These are phyloP conservation scores for Calcarius lapponicus DNA, from an alignment of 2,797 vertebrate species.

Conservation along the genomic window DNA sequence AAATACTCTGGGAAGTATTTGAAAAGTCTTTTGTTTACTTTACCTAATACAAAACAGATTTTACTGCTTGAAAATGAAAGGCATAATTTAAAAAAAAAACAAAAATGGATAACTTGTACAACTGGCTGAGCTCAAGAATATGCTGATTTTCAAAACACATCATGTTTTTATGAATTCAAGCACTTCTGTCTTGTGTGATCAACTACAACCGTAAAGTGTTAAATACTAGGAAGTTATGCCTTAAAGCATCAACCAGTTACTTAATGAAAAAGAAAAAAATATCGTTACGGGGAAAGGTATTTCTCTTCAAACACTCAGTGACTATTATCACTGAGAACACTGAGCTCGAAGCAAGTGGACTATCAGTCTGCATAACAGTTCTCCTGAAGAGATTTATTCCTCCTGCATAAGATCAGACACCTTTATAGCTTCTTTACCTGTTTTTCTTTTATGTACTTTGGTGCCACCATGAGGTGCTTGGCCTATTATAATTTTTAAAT, in stretches of 20 bases:
- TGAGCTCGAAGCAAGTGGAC: not conserved
- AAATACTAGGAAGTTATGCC: not conserved
- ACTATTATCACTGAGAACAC: not conserved
- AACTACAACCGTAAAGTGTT: not conserved
- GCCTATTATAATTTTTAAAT: not conserved
- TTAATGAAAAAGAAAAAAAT: not conserved
- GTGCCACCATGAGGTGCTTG: conserved; percentile 56
- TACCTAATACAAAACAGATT: not conserved
- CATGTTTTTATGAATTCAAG: not conserved
- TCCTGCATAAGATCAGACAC: not conserved
- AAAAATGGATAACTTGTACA: not conserved
- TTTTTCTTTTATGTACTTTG: conserved; percentile 32
- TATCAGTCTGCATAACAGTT: not conserved
- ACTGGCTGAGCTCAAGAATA: not conserved
- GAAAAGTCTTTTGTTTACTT: not conserved
- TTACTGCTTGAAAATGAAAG: not conserved
- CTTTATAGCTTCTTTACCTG: not conserved
- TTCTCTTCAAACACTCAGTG: not conserved
- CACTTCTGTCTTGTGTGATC: not conserved
- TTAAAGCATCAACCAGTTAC: not conserved
- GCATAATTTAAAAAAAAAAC: not conserved
- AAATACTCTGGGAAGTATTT: not conserved
- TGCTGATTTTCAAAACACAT: not conserved
- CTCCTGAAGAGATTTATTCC: not conserved
- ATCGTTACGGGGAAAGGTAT: not conserved